These are phyloP conservation scores for Agriotes lineatus DNA, from an alignment of 2,888 invertebrate genomes.

Conservation along the genomic window DNA sequence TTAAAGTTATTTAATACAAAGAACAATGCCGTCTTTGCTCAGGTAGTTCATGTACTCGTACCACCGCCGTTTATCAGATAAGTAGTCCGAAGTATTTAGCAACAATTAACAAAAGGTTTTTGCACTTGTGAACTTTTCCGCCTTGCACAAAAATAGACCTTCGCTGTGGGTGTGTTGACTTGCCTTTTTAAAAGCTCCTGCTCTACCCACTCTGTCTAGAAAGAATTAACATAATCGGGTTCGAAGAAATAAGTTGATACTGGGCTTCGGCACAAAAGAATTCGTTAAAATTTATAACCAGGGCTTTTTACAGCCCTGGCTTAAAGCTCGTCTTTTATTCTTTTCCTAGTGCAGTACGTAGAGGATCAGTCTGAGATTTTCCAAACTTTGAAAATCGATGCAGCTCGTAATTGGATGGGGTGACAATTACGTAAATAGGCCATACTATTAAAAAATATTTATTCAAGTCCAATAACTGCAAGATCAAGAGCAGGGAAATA, in stretches of 20 bases:
- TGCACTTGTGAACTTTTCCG: slow-evolving; percentile 3
- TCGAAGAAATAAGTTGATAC: slow-evolving; percentile 3
- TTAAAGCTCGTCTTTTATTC: neutral
- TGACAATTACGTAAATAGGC: no score
- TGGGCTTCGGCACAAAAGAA: slow-evolving; percentile 1
- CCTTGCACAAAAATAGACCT: neutral
- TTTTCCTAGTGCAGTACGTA: neutral
- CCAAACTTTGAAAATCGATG: no score
- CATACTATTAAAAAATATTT: no score
- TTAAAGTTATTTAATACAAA: neutral
- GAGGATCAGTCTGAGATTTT: no score
- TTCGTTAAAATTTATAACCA: slow-evolving; percentile 9
- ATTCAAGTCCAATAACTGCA: no score
- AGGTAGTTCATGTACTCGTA: neutral
- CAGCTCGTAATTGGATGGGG: no score
- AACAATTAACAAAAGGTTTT: slow-evolving; percentile 3
- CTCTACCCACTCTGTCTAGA: slow-evolving; percentile 7
- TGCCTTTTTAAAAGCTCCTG: slow-evolving; percentile 1
- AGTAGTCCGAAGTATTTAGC: neutral
- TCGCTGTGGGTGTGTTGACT: slow-evolving; percentile 3
- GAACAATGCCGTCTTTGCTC: neutral
- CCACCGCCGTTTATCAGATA: neutral
- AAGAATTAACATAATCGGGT: slow-evolving; percentile 7
- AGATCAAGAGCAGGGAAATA: no score
- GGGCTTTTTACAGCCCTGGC: neutral